These are phyloP conservation scores for Philhelius pedissequus DNA, from an alignment of 2,888 invertebrate species.

Conservation along the genomic window DNA sequence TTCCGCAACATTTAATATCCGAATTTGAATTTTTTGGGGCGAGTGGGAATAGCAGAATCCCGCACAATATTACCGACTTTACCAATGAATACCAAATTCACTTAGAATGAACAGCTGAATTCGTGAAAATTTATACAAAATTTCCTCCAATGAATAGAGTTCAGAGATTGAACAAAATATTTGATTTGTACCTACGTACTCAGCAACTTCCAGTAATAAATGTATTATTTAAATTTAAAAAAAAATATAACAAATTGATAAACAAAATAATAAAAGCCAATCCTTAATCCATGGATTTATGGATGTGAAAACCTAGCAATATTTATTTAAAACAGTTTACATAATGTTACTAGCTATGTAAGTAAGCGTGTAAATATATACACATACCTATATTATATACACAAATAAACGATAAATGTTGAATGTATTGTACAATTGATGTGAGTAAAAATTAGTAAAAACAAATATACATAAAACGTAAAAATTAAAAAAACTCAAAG, in stretches of 20 bases:
- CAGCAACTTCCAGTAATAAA: neutral
- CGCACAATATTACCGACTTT: too few species aligned
- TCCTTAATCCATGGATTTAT: conserved; percentile 40
- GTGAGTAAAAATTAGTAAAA: conserved; percentile 29
- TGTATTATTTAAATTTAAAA: neutral
- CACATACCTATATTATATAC: conserved; percentile 55
- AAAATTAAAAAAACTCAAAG: too few species aligned
- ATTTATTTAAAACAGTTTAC: conserved; percentile 64
- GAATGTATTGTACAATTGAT: conserved; percentile 63
- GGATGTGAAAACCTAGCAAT: conserved; percentile 66
- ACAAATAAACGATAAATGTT: conserved; percentile 62
- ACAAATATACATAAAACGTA: too few species aligned
- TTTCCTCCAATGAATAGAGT: too few species aligned
- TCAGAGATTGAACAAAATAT: neutral
- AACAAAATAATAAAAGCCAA: conserved; percentile 26
- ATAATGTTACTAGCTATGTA: conserved; percentile 67
- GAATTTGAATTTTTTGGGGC: too few species aligned
- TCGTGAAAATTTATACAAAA: too few species aligned
- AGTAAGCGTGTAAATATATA: conserved; percentile 64
- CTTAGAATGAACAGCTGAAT: too few species aligned
- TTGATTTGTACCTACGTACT: neutral
- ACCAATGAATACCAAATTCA: too few species aligned
- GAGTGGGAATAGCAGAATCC: too few species aligned
- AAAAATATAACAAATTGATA: neutral
- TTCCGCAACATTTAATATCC: too few species aligned